Evolutionary conservation across 1,140 invertebrate species (phyloP).

Genomic region (Eufriesea mexicana): DNA sequence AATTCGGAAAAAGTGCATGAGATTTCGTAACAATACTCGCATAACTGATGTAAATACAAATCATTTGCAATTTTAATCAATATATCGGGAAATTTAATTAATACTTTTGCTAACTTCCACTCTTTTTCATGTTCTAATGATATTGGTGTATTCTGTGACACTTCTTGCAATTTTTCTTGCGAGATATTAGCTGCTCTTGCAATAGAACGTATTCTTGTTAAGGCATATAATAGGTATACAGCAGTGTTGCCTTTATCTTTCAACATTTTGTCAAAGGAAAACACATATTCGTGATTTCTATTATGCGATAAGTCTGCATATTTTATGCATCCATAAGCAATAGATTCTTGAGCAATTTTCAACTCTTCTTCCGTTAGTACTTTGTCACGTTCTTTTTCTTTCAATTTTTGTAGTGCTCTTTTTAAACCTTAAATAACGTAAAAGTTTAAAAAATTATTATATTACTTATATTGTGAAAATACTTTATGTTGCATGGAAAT

Average conservation of each 20-base stretch:
- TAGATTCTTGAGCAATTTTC: slow-evolving; percentile 91
- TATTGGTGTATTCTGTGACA: slow-evolving; percentile 84
- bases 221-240: slow-evolving; percentile 97
- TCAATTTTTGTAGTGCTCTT: slow-evolving; percentile 91
- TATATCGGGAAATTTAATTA: slow-evolving; percentile 94
- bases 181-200: slow-evolving; percentile 89
- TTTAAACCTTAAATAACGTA: slow-evolving; percentile 85
- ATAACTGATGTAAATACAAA: slow-evolving; percentile 93
- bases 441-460: neutral
- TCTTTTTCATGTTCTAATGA: slow-evolving; percentile 95
- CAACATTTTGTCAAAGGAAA: slow-evolving; percentile 99
- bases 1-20: slow-evolving; percentile 97
- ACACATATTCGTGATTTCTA: slow-evolving; percentile 97
- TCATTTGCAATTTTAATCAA: slow-evolving; percentile 92
- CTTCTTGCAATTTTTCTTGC: slow-evolving; percentile 83
- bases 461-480: neutral
- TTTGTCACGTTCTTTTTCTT: slow-evolving; percentile 95
- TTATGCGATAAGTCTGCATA: slow-evolving; percentile 98
- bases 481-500: slow-evolving; percentile 4
- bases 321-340: slow-evolving; percentile 99
- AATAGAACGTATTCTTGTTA: slow-evolving; percentile 96
- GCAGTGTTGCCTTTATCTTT: slow-evolving; percentile 99
- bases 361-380: slow-evolving; percentile 93
- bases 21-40: slow-evolving; percentile 98
- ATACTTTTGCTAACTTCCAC: slow-evolving; percentile 95